phyloP scores from a whole-genome alignment of 2,888 invertebrate species.

The Anorthoa munda region DNA sequence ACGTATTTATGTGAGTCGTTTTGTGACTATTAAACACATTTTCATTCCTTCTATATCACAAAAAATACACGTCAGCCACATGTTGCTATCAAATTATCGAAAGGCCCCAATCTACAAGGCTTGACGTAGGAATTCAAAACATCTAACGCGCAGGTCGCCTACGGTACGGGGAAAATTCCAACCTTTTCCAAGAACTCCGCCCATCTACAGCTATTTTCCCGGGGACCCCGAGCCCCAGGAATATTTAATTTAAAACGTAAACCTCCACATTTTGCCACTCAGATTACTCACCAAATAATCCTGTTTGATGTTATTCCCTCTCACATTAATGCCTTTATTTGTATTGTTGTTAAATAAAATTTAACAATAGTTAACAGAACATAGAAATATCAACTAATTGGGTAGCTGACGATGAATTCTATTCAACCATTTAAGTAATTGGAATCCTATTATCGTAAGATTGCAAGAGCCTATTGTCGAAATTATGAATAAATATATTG shows the following conservation, averaged over 20 bases:
- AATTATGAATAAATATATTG: conserved; percentile 33
- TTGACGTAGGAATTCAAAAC: conserved; percentile 24
- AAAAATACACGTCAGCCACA: background rate
- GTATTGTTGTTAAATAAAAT: conserved; percentile 3
- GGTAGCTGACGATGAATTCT: conserved; percentile 18
- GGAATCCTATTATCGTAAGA: conserved; percentile 12
- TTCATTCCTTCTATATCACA: background rate
- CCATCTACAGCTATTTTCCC: conserved; percentile 62
- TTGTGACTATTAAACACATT: no score
- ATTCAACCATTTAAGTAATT: conserved; percentile 45
- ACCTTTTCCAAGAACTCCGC: conserved; percentile 66
- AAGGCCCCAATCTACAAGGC: conserved; percentile 10
- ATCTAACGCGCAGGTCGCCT: conserved; percentile 52
- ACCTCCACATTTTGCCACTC: conserved; percentile 44
- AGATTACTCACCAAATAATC: conserved; percentile 53
- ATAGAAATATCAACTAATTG: conserved; percentile 39
- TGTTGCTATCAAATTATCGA: background rate
- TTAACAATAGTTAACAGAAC: background rate
- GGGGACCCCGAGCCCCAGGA: conserved; percentile 63
- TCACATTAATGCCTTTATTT: conserved; percentile 22
- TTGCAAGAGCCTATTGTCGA: conserved; percentile 14
- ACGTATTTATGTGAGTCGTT: no score
- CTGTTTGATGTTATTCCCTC: conserved; percentile 33
- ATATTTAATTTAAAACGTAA: conserved; percentile 69
- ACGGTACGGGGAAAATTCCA: conserved; percentile 63